Evolutionary conservation across 2,888 invertebrate genomes (phyloP), one percentile per base, ranked within the genome.

Genomic region (Acronicta aceris): DNA sequence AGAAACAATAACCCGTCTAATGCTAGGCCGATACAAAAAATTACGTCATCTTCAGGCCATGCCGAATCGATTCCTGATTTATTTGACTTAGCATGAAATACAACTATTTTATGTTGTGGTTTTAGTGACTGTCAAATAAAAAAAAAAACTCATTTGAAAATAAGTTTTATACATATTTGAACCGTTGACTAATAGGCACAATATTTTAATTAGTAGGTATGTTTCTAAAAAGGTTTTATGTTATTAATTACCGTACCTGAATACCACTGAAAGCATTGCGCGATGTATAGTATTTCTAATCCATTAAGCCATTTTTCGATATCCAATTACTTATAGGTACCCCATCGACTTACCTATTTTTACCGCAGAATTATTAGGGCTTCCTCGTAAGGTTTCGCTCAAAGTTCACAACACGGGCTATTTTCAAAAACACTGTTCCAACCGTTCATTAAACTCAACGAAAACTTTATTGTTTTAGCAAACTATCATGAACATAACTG

Each of bases 41-140:
- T 90, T 90, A 88, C 89, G 87, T 90, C 89, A 91, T 84, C 78
- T 69, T 57, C 52, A 83, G 81, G 68, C 84, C 87, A 84, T 87
- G 75, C 65, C 79, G 71, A 88, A 91, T 90, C 81, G 85, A 90
- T 90, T 90, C 82, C 87, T 80, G 84, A 90, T 90, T 90, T 76
- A 66, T 77, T 72, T 72, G 64, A 79, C 66, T 76, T 75, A 69
- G 72, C 79, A 76, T 80, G 75, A 81, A 78, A 77, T 78, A 69
- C 69, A 68, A 51, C 60, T 47, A 61, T 63, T 65, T 63, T 38
- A 21, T 21, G 21, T 21, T 21, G 21, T 21, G 21, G 21, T 21
- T 21, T 21, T 2, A 2, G 21, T 21, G 4, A 47, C 16, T 36
- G 47, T 21, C 36, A 46, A 59, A 52, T 36, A 59, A 42, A 42